Base-by-base conservation (phyloP, 2,797 vertebrate species). In the Lutjanus argentimaculatus region DNA sequence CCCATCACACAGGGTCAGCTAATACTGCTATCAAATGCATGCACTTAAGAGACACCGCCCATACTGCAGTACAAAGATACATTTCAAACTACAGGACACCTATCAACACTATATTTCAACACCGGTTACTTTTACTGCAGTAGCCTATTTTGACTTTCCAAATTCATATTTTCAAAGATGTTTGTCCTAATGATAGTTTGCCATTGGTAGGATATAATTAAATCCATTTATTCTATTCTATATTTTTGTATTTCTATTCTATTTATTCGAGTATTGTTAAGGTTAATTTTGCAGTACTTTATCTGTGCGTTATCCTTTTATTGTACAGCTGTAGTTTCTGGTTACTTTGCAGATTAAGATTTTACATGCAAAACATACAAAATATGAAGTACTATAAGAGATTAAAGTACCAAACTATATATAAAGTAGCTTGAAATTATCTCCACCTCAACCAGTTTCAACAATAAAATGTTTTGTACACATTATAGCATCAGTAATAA, bases 1-100 rank as follows among this genome's bases (percentile, higher is more conserved):
- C 8, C 56, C 78, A 69, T 89, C 84, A 68, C 73, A 79, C 49
- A 40, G 64, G 72, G 80, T 82, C 86, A 84, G 53, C 68, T 76
- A 77, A 85, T 68, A 58, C 79, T 8, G 72, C 77, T 77, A 69
- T 83, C 62, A 43, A 63, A 84, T 75, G 70, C 67, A 55, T 79
- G 79, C 75, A 83, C 77, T 83, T 81, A 77, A 43, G 73, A 81
- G 75, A 83, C 72, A 70, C 73, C 40, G 21, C 57, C 77, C 22
- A 1, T 2, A 17, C 79, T 56, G 59, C 55, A 61, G 49, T 9
- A 52, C 73, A 67, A 59, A 80, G 36, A 85, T 56, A 72, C 12
- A 66, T 59, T 46, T 79, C 64, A 64, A 8, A 52, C 46, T 16
- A 30, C 21, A 55, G 15, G 1, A 14, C 22, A 64, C 22, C 61